phyloP scores from a whole-genome alignment of 2,113 vertebrate species.

The Baryphthengus martii region DNA sequence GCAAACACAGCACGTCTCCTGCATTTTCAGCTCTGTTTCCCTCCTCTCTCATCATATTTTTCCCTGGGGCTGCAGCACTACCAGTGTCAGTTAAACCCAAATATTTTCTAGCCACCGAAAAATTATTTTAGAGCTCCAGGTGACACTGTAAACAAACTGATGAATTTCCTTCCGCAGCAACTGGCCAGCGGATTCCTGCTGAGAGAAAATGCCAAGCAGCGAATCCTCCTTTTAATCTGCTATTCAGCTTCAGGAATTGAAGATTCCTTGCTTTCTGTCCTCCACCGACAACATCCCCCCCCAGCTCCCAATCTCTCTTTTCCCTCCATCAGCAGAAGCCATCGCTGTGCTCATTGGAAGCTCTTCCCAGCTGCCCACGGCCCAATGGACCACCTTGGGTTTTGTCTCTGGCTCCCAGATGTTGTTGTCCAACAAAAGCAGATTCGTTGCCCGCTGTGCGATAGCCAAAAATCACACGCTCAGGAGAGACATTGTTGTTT shows the following conservation, averaged over 20 bases:
- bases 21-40: neutral
- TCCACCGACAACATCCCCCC: neutral
- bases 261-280: neutral
- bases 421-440: too few relatives aligned
- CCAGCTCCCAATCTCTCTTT: neutral
- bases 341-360: neutral
- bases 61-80: neutral
- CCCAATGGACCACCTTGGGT: neutral
- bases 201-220: neutral
- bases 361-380: neutral
- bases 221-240: neutral
- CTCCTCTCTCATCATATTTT: neutral
- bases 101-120: neutral
- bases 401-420: neutral
- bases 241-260: neutral
- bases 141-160: neutral
- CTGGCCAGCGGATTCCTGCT: neutral
- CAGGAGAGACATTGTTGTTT: too few relatives aligned
- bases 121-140: neutral
- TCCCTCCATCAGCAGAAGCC: neutral
- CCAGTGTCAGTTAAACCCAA: neutral
- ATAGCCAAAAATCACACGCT: too few relatives aligned
- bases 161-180: neutral
- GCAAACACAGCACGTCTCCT: neutral
- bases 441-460: too few relatives aligned